These are phyloP conservation scores for Aurelia sp. DNA, from an alignment of 30 jellyfish, hydroid and myxozoan species.

Conservation along the genomic window DNA sequence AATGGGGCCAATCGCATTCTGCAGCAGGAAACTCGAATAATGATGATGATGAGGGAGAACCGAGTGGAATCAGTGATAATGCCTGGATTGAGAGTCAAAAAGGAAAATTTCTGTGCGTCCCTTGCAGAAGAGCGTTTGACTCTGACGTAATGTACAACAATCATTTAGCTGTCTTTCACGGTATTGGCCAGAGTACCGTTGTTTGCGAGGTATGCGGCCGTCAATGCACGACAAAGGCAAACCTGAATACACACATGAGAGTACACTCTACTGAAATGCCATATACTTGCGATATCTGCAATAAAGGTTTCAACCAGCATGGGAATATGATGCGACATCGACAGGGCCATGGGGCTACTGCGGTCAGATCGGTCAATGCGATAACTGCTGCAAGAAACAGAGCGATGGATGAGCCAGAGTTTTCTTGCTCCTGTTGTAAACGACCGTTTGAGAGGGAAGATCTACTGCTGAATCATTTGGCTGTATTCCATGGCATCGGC, in stretches of 20 bases:
- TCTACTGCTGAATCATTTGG: background rate
- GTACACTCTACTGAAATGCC: conserved; percentile 6
- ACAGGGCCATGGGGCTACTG: too few species aligned
- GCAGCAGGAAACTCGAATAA: too few species aligned
- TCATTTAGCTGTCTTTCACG: conserved; percentile 6
- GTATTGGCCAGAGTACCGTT: conserved; percentile 12
- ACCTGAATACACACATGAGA: conserved; percentile 12
- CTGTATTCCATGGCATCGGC: background rate
- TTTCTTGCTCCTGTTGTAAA: conserved; percentile 5
- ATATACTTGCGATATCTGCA: too few species aligned
- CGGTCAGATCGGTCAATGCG: too few species aligned
- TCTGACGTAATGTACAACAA: background rate
- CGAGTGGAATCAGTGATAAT: too few species aligned
- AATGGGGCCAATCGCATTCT: too few species aligned
- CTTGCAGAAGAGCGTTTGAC: conserved; percentile 1
- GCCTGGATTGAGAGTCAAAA: too few species aligned
- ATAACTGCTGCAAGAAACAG: too few species aligned
- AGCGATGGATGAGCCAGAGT: too few species aligned
- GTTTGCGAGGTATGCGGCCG: conserved; percentile 13
- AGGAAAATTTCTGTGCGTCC: background rate
- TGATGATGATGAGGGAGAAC: too few species aligned
- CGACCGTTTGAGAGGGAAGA: background rate
- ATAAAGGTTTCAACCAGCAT: too few species aligned
- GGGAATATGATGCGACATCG: too few species aligned
- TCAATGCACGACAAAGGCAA: background rate